Conservation (phyloP, 2,888 invertebrate genomes). For the Phortica okadai region DNA sequence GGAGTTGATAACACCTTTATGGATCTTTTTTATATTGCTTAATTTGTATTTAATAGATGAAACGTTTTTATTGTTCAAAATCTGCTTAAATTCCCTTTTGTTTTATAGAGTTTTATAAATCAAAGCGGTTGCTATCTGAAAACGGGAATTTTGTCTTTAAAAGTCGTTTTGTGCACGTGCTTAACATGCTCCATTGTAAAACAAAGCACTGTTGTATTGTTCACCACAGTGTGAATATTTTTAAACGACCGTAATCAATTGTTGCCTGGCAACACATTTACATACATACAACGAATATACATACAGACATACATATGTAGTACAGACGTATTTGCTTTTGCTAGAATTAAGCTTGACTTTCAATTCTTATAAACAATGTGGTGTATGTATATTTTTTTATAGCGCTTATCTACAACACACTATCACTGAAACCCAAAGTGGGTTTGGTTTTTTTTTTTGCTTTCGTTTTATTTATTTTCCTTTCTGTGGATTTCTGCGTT, state of each 20-base stretch:
- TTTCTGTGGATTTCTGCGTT: too few relatives aligned
- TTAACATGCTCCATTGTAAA: not conserved
- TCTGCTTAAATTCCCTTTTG: too few relatives aligned
- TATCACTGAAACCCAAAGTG: too few relatives aligned
- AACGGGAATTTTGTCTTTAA: not conserved
- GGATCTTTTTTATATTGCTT: not conserved
- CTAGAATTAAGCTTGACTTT: constrained; percentile 24
- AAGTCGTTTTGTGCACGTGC: not conserved
- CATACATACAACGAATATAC: not conserved
- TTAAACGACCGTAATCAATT: not conserved
- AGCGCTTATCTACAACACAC: constrained; percentile 2
- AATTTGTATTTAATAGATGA: not conserved
- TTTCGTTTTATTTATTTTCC: too few relatives aligned
- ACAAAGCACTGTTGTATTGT: not conserved
- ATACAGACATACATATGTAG: too few relatives aligned
- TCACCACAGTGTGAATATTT: not conserved
- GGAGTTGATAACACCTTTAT: constrained; percentile 12
- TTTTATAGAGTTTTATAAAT: not conserved
- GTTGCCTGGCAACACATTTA: not conserved
- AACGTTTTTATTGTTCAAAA: not conserved
- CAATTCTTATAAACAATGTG: not conserved
- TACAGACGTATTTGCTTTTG: too few relatives aligned
- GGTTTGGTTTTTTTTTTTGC: too few relatives aligned
- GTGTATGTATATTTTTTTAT: not conserved
- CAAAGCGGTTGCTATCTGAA: not conserved